Conservation (phyloP, 2,113 vertebrate species). For the Antigone vipio region DNA sequence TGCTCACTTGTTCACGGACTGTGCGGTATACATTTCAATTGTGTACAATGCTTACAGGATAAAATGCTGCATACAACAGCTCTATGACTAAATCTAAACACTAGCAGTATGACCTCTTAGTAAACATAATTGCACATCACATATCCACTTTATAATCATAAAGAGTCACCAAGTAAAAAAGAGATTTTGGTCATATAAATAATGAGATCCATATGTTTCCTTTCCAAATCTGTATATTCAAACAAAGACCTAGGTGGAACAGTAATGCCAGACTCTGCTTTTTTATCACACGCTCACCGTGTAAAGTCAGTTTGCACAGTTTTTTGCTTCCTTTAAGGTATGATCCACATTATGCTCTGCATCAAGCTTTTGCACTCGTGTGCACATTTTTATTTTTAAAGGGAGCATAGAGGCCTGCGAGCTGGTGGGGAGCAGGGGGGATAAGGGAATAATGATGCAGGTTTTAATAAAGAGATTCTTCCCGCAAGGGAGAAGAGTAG, state of each 20-base stretch:
- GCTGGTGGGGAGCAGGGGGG: background rate
- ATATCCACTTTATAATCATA: background rate
- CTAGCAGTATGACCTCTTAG: background rate
- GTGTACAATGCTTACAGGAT: background rate
- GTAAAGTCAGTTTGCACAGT: background rate
- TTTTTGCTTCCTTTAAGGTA: background rate
- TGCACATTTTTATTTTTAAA: slow-evolving; percentile 6
- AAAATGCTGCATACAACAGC: background rate
- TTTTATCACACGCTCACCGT: background rate
- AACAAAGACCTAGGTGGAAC: background rate
- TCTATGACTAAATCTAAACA: background rate
- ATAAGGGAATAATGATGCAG: slow-evolving; percentile 4
- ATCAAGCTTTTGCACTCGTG: background rate
- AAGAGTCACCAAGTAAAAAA: background rate
- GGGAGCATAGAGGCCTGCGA: background rate
- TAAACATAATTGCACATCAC: background rate
- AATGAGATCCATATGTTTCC: background rate
- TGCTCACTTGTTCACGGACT: background rate
- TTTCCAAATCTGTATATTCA: background rate
- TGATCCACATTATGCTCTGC: background rate
- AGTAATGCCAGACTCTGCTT: background rate
- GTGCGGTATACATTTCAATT: background rate
- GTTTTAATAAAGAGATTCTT: slow-evolving; percentile 47
- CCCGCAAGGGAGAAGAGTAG: background rate
- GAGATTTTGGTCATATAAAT: background rate